Evolutionary conservation across 2,113 vertebrate species (phyloP).

Genomic region (Illadopsis cleaveri): DNA sequence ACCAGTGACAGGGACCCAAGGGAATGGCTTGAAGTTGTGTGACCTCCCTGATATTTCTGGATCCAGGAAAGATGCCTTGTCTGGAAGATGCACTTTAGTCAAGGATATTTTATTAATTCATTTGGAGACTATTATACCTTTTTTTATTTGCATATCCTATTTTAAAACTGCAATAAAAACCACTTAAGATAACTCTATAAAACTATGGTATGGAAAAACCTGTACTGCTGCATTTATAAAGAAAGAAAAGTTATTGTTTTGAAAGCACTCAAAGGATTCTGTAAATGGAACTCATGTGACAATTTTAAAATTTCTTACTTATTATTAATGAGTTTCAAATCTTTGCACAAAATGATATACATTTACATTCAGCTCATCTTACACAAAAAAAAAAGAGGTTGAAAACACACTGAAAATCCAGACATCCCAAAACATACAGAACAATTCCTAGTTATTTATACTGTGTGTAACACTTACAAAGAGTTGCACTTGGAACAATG

Average conservation of each 20-base stretch:
- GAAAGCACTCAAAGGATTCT: background rate
- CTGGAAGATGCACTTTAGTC: background rate
- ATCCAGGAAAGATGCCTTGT: background rate
- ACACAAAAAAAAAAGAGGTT: background rate
- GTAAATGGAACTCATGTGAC: background rate
- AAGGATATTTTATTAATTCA: background rate
- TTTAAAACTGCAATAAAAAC: background rate
- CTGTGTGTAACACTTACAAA: conserved; percentile 80
- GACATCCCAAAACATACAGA: background rate
- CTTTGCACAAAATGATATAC: background rate
- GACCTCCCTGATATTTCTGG: background rate
- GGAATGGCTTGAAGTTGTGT: background rate
- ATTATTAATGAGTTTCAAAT: background rate
- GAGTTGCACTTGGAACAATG: conserved; percentile 85
- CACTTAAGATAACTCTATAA: background rate
- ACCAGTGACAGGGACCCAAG: background rate
- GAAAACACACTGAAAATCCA: background rate
- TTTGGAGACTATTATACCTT: background rate
- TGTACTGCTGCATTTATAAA: background rate
- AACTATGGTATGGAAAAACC: background rate
- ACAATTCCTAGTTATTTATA: background rate
- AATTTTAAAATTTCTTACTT: background rate
- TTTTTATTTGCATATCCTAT: background rate
- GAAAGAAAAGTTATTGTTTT: background rate
- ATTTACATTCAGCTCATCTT: background rate